A percentile compares a stretch with the other conserved stretches of the same genome.
phyloP scores from a whole-genome alignment of 30 jellyfish, hydroid and myxozoan genomes.

The Phacellophora camtschatica region DNA sequence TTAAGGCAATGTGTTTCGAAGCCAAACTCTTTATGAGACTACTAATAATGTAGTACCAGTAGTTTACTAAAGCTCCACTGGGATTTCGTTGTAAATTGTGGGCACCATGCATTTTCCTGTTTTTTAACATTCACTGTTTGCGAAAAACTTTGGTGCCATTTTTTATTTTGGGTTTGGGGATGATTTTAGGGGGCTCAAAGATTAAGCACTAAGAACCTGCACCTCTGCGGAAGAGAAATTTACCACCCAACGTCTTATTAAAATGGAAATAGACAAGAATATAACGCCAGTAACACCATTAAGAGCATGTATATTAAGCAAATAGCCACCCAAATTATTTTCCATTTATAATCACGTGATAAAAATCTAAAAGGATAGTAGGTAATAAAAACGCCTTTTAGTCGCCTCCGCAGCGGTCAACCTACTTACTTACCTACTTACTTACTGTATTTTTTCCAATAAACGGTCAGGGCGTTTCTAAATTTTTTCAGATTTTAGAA shows the following conservation, averaged over 20 bases:
- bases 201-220: constrained; percentile 11
- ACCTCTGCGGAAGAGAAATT: constrained; percentile 35
- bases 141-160: constrained; percentile 37
- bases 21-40: no score
- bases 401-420: no score
- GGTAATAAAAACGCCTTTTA: no score
- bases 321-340: background rate
- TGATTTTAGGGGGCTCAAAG: constrained; percentile 17
- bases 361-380: no score
- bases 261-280: background rate
- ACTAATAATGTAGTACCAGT: background rate
- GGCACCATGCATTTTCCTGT: constrained; percentile 25
- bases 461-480: no score
- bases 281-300: background rate
- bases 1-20: no score
- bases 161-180: constrained; percentile 15
- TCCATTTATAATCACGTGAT: background rate
- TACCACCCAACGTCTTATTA: background rate
- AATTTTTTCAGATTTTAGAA: no score
- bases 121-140: constrained; percentile 5
- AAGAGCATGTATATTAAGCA: background rate
- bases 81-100: constrained; percentile 2
- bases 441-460: no score
- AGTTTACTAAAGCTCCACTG: background rate
- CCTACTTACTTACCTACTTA: no score